These are phyloP conservation scores for Cepaea nemoralis DNA, from an alignment of 1,140 invertebrate species.

Conservation along the genomic window DNA sequence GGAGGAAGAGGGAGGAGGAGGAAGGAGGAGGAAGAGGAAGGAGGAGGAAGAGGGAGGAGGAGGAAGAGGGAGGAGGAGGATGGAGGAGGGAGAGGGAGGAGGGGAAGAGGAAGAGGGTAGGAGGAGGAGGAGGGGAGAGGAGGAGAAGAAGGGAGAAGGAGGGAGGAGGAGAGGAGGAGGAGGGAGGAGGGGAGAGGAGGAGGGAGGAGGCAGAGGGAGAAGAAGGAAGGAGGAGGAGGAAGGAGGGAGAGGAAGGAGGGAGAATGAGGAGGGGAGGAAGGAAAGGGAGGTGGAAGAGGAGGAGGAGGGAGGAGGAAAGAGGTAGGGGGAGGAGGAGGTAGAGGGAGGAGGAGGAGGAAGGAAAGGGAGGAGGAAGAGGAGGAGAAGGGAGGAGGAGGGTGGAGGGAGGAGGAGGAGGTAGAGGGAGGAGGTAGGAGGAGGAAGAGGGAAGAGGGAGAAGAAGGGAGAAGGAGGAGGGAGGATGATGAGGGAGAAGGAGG, in stretches of 20 bases:
- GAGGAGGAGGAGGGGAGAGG: neutral
- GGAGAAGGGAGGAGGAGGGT: no score
- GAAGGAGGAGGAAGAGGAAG: neutral
- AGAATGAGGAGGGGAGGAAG: no score
- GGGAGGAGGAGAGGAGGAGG: neutral
- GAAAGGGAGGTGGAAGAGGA: no score
- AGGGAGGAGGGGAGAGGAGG: no score
- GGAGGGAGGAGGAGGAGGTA: no score
- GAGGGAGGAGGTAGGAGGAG: no score
- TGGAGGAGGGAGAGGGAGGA: no score
- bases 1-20: neutral
- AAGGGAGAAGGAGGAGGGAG: neutral
- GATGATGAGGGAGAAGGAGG: neutral
- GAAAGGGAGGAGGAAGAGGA: neutral
- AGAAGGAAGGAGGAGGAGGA: neutral
- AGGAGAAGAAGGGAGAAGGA: conserved; percentile 5
- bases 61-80: no score
- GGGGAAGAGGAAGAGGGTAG: no score
- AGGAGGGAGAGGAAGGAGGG: neutral
- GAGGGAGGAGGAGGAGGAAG: neutral
- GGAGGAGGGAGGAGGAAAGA: no score
- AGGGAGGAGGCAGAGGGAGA: neutral
- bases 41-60: neutral
- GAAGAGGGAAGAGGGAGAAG: neutral
- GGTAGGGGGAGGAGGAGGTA: no score